Percentiles rank a stretch among this genome's conserved stretches.
Conservation (phyloP, 2,888 invertebrate genomes). For the Schizaphis graminum region DNA sequence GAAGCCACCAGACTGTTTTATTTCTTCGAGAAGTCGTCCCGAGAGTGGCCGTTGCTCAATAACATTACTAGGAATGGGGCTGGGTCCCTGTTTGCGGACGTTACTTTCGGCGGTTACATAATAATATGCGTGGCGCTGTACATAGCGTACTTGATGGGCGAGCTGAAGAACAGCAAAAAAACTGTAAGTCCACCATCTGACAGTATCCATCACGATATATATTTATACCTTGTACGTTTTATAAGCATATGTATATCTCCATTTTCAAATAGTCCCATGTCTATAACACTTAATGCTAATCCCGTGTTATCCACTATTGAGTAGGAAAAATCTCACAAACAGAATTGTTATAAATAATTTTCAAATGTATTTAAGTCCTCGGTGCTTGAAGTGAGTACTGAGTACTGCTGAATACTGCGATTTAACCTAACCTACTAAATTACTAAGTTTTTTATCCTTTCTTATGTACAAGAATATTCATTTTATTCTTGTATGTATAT, state of each 20-base stretch:
- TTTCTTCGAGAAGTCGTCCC: constrained; percentile 79
- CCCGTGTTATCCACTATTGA: too few species aligned
- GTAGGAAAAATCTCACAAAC: too few species aligned
- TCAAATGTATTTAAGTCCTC: too few species aligned
- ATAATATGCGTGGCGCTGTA: constrained; percentile 80
- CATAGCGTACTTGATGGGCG: constrained; percentile 77
- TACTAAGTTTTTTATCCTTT: too few species aligned
- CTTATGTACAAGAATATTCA: too few species aligned
- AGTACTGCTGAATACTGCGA: too few species aligned
- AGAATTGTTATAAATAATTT: too few species aligned
- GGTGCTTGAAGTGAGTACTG: too few species aligned
- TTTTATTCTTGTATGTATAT: too few species aligned
- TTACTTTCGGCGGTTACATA: constrained; percentile 79
- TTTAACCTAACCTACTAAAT: too few species aligned
- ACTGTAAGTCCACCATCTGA: constrained; percentile 70
- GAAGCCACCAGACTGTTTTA: constrained; percentile 80
- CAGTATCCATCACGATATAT: not conserved
- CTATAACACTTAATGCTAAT: not conserved
- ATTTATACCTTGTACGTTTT: not conserved
- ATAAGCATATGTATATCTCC: not conserved
- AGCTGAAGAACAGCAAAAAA: constrained; percentile 77
- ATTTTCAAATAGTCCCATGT: not conserved
- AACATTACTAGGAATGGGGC: constrained; percentile 82
- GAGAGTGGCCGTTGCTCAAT: constrained; percentile 82
- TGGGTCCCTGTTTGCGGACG: constrained; percentile 79